phyloP scores from a whole-genome alignment of 2,888 invertebrate species.

The Pterostichus niger region DNA sequence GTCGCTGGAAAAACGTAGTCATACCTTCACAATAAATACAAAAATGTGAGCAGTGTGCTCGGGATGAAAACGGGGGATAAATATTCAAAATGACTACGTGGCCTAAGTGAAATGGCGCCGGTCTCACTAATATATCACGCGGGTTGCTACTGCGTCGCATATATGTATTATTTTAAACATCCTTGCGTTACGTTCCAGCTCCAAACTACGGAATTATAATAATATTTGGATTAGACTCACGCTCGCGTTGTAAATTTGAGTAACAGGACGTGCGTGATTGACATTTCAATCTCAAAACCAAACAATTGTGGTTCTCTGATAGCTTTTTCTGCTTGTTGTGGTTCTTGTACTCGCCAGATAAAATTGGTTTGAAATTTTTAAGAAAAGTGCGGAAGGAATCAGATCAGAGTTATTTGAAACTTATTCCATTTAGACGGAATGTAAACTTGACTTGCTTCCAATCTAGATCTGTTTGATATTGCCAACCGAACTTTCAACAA shows the following conservation, averaged over 20 bases:
- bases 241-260: slow-evolving; percentile 50
- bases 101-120: too few species aligned
- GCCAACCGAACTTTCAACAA: too few species aligned
- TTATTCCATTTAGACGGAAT: slow-evolving; percentile 25
- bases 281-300: slow-evolving; percentile 62
- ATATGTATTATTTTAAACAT: slow-evolving; percentile 7
- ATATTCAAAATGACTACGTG: too few species aligned
- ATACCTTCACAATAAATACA: slow-evolving; percentile 43
- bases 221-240: slow-evolving; percentile 56
- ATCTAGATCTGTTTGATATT: slow-evolving; percentile 13
- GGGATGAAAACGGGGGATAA: too few species aligned
- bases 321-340: slow-evolving; percentile 43
- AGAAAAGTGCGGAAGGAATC: slow-evolving; percentile 4
- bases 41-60: slow-evolving; percentile 2
- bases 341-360: not conserved
- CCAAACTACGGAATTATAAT: slow-evolving; percentile 27
- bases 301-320: slow-evolving; percentile 61
- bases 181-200: not conserved
- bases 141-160: not conserved
- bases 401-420: slow-evolving; percentile 7
- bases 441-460: slow-evolving; percentile 4
- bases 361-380: slow-evolving; percentile 12
- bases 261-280: slow-evolving; percentile 62
- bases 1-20: slow-evolving; percentile 7
- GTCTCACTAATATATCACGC: too few species aligned